Evolutionary conservation across 2,113 vertebrate species (phyloP), one percentile per base, ranked within the genome.

Genomic region (Phalacrocorax pelagicus): DNA sequence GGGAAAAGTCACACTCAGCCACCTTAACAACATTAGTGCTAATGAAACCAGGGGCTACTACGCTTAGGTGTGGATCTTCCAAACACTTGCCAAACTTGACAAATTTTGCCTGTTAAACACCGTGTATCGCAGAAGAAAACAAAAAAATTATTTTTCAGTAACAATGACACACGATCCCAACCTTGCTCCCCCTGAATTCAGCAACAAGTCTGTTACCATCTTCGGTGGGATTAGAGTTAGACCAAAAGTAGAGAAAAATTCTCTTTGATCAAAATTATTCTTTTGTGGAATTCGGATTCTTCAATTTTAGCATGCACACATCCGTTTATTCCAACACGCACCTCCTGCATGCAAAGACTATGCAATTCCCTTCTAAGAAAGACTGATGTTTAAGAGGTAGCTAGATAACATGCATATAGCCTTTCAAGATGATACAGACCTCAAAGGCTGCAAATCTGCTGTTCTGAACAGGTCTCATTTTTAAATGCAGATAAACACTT

Each of bases 341-440:
- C 51, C 46, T 47, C 29, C 79, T 23, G 40, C 18, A 10, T 10
- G 17, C 40, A n/a, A 29, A 44, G 42, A 30, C 17, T 5, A 16
- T 2, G 15, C 26, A 14, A 15, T 10, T 55, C 61, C 67, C 22
- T 67, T 47, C n/a, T 26, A 30, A n/a, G 34, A 61, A 22, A 26
- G 40, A 23, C 7, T 5, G 51, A 15, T 46, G 34, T 11, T 27
- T 10, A 6, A 5, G 15, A 73, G 26, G 21, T 3, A 22, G 52
- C 3, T 10, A 23, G 30, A 6, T 15, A 42, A 22, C 14, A 5
- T 2, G 12, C 8, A 15, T 10, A 19, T 2, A 58, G 57, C 6
- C 26, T 18, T 62, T 12, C 11, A 16, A 14, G 16, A 12, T 17
- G 63, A 54, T 4, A 51, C 24, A 61, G 30, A 36, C 49, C 58